These are phyloP conservation scores for Elaphurus davidianus DNA, from an alignment of 2,113 vertebrate species.

Conservation along the genomic window DNA sequence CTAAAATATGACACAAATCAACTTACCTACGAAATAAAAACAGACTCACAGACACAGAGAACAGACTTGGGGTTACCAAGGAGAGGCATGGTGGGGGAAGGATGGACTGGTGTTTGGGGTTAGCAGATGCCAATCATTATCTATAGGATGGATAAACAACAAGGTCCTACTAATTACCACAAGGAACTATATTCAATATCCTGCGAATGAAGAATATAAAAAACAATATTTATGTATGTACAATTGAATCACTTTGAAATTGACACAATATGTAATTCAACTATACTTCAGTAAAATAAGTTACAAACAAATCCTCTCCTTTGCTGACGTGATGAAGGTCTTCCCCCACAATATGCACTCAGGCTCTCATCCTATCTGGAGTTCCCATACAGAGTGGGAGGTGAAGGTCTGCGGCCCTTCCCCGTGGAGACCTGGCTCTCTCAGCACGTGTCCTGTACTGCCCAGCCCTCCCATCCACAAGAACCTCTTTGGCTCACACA, in stretches of 20 bases:
- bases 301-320: background rate
- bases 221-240: background rate
- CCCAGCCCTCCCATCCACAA: background rate
- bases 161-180: background rate
- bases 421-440: background rate
- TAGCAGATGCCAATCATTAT: background rate
- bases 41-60: background rate
- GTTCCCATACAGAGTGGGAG: background rate
- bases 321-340: background rate
- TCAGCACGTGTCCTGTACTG: background rate
- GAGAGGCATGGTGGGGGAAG: background rate
- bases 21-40: background rate
- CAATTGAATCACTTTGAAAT: background rate
- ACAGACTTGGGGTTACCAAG: background rate
- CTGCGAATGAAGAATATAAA: background rate
- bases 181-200: background rate
- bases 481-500: background rate
- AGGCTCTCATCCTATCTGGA: background rate
- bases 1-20: background rate
- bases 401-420: background rate
- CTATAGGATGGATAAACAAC: background rate
- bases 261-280: background rate
- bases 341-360: background rate
- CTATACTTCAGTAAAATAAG: background rate
- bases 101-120: background rate